Conservation (phyloP, 2,797 vertebrate species). For the Helostoma temminkii region DNA sequence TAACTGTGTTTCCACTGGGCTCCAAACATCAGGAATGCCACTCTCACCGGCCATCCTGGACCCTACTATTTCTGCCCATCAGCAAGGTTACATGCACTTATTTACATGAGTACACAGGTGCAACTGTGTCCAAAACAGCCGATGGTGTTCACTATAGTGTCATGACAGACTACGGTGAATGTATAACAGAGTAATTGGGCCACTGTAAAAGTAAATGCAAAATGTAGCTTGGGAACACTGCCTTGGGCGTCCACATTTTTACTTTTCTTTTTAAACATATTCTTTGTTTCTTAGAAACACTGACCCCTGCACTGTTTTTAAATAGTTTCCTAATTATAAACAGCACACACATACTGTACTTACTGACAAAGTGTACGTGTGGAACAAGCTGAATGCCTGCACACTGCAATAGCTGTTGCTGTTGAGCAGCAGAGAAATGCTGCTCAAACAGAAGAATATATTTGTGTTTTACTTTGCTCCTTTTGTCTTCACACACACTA, state of each 20-base stretch:
- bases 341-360: constrained; percentile 13
- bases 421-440: not conserved
- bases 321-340: constrained; percentile 32
- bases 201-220: constrained; percentile 55
- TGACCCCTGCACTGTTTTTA: not conserved
- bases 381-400: constrained; percentile 6
- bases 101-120: constrained; percentile 63
- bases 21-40: constrained; percentile 45
- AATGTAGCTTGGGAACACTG: constrained; percentile 50
- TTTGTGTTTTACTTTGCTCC: not conserved
- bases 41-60: constrained; percentile 43
- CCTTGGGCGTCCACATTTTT: constrained; percentile 26
- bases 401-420: not conserved
- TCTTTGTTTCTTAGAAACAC: constrained; percentile 34
- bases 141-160: constrained; percentile 45
- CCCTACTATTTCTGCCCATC: constrained; percentile 57
- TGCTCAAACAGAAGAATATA: not conserved
- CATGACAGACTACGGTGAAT: constrained; percentile 31
- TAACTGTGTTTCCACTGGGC: constrained; percentile 76
- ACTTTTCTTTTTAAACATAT: constrained; percentile 35
- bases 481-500: constrained; percentile 23
- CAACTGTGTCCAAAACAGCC: constrained; percentile 66
- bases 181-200: constrained; percentile 72
- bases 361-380: constrained; percentile 7
- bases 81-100: constrained; percentile 80